Base-by-base conservation (phyloP, 2,797 vertebrate genomes). In the Sebastes dallii region DNA sequence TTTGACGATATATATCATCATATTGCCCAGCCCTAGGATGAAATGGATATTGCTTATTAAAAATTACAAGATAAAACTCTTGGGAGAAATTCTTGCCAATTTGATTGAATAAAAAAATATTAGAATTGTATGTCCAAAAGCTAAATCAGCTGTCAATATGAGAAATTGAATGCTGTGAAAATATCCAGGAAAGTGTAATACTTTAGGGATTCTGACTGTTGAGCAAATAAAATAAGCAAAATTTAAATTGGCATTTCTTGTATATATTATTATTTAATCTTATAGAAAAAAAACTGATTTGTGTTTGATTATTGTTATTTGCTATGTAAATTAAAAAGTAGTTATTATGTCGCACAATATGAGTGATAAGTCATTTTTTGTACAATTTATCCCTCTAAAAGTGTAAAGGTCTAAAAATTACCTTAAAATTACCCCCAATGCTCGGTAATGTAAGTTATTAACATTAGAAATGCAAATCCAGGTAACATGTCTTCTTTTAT, bases 381-480 rank as follows among this genome's bases (percentile, higher is more conserved):
- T 64, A 3, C 18, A 62, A 66, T 69, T 14, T 59, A 39, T 36
- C 50, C 32, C 4, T 8, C 27, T 50, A 11, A 60, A 73, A 60
- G 5, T 3, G 14, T 36, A 62, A 39, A 73, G 12, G 60, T 66
- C 52, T 60, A 30, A 82, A 36, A 32, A 50, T 50, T 1, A 18
- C 59, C 42, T 13, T 59, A 59, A 75, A 85, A 54, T 39, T 42
- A 78, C 55, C 62, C 46, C 29, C 32, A 52, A 34, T 76, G 66
- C 80, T 78, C 68, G 68, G 77, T 75, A 90, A 86, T 81, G 76
- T 79, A 84, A 88, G 85, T 86, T 82, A 83, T 83, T 80, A 82
- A 84, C 74, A 83, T 88, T 89, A 81, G 72, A 89, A 91, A 95
- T 94, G 91, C 88, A 92, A 94, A 95, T 94, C 86, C 88, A 93